Evolutionary conservation across 2,888 invertebrate genomes (phyloP), one percentile per base, ranked within the genome.

Genomic region (Drepana falcataria): DNA sequence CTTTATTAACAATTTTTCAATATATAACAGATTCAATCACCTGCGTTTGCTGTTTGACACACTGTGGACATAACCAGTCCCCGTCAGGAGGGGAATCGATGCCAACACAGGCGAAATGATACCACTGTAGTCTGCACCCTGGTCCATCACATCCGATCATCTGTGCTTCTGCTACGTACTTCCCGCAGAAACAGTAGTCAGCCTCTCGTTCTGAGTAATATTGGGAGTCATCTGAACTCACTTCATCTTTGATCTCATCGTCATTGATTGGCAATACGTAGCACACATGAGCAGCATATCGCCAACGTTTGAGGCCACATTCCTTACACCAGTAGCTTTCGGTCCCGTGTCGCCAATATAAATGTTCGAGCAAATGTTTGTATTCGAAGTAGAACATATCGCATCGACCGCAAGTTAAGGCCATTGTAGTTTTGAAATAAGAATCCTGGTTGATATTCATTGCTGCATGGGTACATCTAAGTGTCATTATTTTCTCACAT

Each of bases 311-410:
- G 47, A 84, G 44, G 0, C 68, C 64, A 35, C 87, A 87, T 48
- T 64, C 57, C 5, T 66, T 67, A 61, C 87, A 88, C 61, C 60
- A 65, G 4, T 59, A 49, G 53, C 84, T 85, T 59, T 86, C 84
- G 0, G 85, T 87, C 3, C 85, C 87, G 56, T 87, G 87, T 4
- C 79, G 71, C 85, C 85, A 87, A 60, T 79, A 87, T 35, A 88
- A 61, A 63, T 88, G 87, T 57, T 81, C 82, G 2, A 87, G 57
- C 44, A 88, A 68, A 37, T 65, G 69, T 55, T 81, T 79, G 60
- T 85, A 86, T 35, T 79, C 73, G 3, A 63, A 63, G 61, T 81
- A 87, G 48, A 68, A 65, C 70, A 80, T 73, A 3, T 65, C 60
- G 53, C 87, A 87, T 47, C 69, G 65, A 33, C 75, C 79, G 60